Base-by-base conservation (phyloP, 2,113 vertebrate species). In the Eublepharis macularius region DNA sequence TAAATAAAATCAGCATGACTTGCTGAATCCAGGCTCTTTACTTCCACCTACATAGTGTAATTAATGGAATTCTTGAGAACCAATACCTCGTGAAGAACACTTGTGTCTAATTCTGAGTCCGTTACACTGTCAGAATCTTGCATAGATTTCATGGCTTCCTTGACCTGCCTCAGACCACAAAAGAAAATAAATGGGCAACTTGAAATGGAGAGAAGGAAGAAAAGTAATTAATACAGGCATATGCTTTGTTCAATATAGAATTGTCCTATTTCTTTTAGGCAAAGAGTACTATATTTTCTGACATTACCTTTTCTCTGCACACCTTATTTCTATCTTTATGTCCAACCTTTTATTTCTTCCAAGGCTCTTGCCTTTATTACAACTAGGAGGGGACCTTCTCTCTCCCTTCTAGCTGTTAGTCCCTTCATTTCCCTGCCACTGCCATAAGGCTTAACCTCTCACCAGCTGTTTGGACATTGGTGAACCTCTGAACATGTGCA, bases 41-140 rank as follows among this genome's bases (percentile, higher is more conserved):
- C 26, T 68, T 84, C 17, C 34, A 12, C 34, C 10, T n/a, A 79
- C 21, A 79, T 63, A 60, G 73, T 65, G 12, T 0, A 39, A 0
- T 36, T 80, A 78, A 34, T 87, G 41, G 2, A 6, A 12, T 79
- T 77, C 47, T 29, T 76, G 49, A 6, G 0, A 2, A 19, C 81
- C 6, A 81, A 1, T 95, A 97, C 97, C 96, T 97, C 96, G 88
- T 92, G 85, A 51, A 96, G 94, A 14, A 90, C 86, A 0, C 93
- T 51, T 2, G 95, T 95, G 60, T 97, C 97, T n/a, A 96, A 92
- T 1, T 97, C 97, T 0, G 97, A 97, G 65, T 97, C 97, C 29
- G 92, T 93, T 0, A 96, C 78, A 1, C 97, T 97, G 2, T 97
- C 97, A 4, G 96, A 97, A 77, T 97, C 96, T 83, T 96, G 94